phyloP scores from a whole-genome alignment of 92 coral and sea anemone genomes.

The Zoanthus sansibaricus region DNA sequence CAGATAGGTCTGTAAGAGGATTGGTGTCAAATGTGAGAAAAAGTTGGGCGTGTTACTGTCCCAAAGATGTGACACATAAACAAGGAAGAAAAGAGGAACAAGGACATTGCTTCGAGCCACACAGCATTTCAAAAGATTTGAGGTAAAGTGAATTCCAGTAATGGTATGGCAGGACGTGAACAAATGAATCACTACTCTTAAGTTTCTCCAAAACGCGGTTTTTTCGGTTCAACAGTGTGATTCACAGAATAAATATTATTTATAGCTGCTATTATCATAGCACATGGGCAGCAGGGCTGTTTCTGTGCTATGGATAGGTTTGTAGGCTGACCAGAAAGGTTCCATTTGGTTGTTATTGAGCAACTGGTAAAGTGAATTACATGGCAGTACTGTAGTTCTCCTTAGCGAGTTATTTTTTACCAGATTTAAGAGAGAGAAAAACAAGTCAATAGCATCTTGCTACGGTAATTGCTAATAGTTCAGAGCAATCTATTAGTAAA shows the following conservation, averaged over 20 bases:
- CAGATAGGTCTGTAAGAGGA: no score
- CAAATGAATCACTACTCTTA: not conserved
- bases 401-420: not conserved
- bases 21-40: no score
- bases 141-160: not conserved
- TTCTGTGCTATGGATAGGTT: not conserved
- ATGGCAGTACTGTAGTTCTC: not conserved
- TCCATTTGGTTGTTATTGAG: not conserved
- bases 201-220: not conserved
- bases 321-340: not conserved
- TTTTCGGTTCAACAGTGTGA: not conserved
- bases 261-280: not conserved
- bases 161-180: not conserved
- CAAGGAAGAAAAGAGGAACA: not conserved
- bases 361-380: not conserved
- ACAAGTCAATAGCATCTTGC: not conserved
- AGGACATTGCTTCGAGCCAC: not conserved
- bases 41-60: no score
- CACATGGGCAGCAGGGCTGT: not conserved
- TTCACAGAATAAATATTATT: not conserved
- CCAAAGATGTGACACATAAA: not conserved
- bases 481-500: not conserved
- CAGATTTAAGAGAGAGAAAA: not conserved
- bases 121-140: not conserved
- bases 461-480: not conserved